Base-by-base conservation (phyloP, 1,140 invertebrate species). In the Brachionus koreanus region DNA sequence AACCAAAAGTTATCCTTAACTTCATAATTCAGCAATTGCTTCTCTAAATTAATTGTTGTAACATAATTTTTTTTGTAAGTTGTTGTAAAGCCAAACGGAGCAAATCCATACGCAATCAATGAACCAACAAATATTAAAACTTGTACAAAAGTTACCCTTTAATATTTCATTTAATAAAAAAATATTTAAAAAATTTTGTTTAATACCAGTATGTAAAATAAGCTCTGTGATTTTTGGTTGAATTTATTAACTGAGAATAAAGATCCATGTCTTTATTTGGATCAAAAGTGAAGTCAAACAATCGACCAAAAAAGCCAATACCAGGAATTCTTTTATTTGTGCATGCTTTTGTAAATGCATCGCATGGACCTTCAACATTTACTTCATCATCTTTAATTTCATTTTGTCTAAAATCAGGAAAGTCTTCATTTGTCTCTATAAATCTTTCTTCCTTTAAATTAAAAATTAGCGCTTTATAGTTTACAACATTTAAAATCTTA, bases 41-140 rank as follows among this genome's bases (percentile, higher is more conserved):
- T 90, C 82, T 95, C 96, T 76, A 98, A 90, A 87, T 94, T 97
- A 29, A 84, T 82, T n/a, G 69, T 43, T 9, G 39, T 77, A 19
- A 84, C 84, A 76, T 83, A 76, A 25, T 43, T 82, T 25, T 39
- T 57, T 25, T 84, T 75, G 4, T 2, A 7, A 6, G 84, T 86
- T 63, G 85, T 90, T 77, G 93, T 92, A 83, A 98, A 91, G n/a
- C 96, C 96, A 83, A 97, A 91, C 0, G 96, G 95, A 16, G 95
- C 97, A 83, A 98, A 92, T 57, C 97, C 97, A 88, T 98, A 98
- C 84, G 94, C 95, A 65, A 93, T 90, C 25, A 99, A 89, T 2
- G 95, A 94, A 65, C 98, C 92, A 69, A 97, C 91, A 76, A 97
- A 90, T 83, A 99, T 93, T 79, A 98, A 89, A 82, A 97, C 92